Percentiles rank a stretch among this genome's conserved stretches.
These are phyloP conservation scores for Cylloceria caligata DNA, from an alignment of 2,888 invertebrate species.

Conservation along the genomic window DNA sequence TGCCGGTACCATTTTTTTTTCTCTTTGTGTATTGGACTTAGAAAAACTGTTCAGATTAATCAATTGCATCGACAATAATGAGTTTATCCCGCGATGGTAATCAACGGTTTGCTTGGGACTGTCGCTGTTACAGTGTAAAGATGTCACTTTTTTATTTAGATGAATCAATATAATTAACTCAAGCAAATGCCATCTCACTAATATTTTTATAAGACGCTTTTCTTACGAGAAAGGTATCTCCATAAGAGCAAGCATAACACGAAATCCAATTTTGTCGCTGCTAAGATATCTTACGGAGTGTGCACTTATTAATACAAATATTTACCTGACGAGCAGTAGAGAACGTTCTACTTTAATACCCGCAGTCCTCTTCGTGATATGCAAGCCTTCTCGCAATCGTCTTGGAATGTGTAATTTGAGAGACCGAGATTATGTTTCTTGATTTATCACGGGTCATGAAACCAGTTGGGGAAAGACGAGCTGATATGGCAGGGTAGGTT, in stretches of 20 bases:
- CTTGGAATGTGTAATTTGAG: slow-evolving; percentile 70
- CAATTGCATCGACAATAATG: too few relatives aligned
- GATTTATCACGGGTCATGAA: slow-evolving; percentile 74
- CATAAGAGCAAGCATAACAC: slow-evolving; percentile 21
- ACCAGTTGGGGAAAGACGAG: slow-evolving; percentile 56
- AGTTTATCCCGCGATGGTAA: too few relatives aligned
- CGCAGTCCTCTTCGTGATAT: slow-evolving; percentile 61
- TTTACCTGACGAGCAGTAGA: slow-evolving; percentile 48
- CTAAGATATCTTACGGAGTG: slow-evolving; percentile 31
- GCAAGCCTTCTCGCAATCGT: slow-evolving; percentile 66
- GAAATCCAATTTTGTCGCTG: slow-evolving; percentile 53
- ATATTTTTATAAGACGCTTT: slow-evolving; percentile 8
- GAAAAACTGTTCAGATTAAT: too few relatives aligned
- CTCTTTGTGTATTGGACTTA: too few relatives aligned
- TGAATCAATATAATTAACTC: background rate
- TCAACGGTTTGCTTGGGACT: too few relatives aligned
- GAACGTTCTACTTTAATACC: slow-evolving; percentile 34
- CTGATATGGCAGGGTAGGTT: slow-evolving; percentile 24
- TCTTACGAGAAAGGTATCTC: background rate
- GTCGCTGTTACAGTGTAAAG: too few relatives aligned
- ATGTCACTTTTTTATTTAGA: background rate
- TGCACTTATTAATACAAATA: slow-evolving; percentile 60
- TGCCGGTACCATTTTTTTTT: too few relatives aligned
- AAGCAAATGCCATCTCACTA: background rate
- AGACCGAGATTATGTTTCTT: slow-evolving; percentile 72